These are phyloP conservation scores for Olivierus martensii DNA, from an alignment of 1,140 invertebrate genomes.

Conservation along the genomic window DNA sequence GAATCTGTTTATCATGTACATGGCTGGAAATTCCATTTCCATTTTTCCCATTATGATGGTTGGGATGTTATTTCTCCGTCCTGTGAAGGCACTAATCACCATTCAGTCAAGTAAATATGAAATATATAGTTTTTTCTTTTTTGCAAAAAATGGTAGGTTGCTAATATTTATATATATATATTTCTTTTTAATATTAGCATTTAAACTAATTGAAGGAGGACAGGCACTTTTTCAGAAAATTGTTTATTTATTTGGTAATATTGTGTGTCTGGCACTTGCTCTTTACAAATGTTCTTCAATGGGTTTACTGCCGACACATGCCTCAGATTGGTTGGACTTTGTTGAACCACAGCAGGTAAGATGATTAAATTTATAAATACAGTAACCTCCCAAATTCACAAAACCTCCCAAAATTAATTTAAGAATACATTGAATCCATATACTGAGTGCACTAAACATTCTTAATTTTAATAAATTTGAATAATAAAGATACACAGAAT, in stretches of 20 bases:
- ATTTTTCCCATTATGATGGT: constrained; percentile 99
- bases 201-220: constrained; percentile 90
- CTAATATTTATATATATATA: too few relatives aligned
- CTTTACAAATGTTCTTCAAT: constrained; percentile 98
- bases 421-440: not conserved
- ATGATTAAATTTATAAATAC: not conserved
- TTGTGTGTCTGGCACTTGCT: constrained; percentile 81
- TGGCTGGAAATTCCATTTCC: constrained; percentile 97
- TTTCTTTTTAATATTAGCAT: constrained; percentile 29
- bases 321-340: constrained; percentile 98
- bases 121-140: constrained; percentile 3
- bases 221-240: constrained; percentile 76
- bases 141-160: too few relatives aligned
- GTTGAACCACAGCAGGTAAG: constrained; percentile 54
- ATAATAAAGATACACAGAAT: not conserved
- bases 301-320: constrained; percentile 92
- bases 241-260: constrained; percentile 87
- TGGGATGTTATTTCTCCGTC: constrained; percentile 91
- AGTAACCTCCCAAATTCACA: not conserved
- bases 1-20: constrained; percentile 99
- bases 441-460: not conserved
- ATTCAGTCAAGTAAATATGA: constrained; percentile 61
- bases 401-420: not conserved
- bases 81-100: constrained; percentile 85
- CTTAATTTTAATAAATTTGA: not conserved